Percentiles rank a stretch among this genome's conserved stretches.
phyloP scores from a whole-genome alignment of 2,113 vertebrate species.

The Panurus biarmicus region DNA sequence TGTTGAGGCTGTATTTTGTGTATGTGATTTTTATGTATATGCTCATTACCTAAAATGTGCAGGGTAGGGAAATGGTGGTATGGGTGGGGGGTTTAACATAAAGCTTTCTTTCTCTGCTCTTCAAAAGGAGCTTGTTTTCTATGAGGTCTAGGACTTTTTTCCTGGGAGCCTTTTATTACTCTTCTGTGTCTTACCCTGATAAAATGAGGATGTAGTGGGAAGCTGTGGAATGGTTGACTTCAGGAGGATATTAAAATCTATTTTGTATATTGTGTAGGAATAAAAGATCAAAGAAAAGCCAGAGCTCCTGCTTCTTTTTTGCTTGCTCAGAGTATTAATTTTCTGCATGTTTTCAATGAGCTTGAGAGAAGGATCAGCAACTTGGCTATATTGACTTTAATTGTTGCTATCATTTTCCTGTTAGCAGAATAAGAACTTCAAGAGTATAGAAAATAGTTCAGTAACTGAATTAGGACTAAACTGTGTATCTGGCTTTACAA shows the following conservation, averaged over 20 bases:
- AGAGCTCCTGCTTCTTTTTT: not conserved
- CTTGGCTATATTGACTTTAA: not conserved
- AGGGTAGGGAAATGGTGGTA: not conserved
- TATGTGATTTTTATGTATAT: not conserved
- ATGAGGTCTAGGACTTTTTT: not conserved
- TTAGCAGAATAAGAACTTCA: not conserved
- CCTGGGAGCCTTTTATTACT: not conserved
- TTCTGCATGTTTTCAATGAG: not conserved
- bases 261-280: not conserved
- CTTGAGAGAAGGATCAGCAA: not conserved
- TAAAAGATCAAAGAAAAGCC: not conserved
- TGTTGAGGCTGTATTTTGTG: not conserved
- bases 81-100: not conserved
- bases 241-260: not conserved
- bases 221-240: not conserved
- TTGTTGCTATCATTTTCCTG: not conserved
- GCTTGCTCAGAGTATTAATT: not conserved
- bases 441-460: not conserved
- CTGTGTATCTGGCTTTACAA: not conserved
- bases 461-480: not conserved
- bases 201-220: not conserved
- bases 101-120: not conserved
- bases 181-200: not conserved
- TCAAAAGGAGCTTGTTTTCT: not conserved
- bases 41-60: not conserved